Evolutionary conservation across 2,113 vertebrate genomes (phyloP).

Genomic region (Orcinus orca): DNA sequence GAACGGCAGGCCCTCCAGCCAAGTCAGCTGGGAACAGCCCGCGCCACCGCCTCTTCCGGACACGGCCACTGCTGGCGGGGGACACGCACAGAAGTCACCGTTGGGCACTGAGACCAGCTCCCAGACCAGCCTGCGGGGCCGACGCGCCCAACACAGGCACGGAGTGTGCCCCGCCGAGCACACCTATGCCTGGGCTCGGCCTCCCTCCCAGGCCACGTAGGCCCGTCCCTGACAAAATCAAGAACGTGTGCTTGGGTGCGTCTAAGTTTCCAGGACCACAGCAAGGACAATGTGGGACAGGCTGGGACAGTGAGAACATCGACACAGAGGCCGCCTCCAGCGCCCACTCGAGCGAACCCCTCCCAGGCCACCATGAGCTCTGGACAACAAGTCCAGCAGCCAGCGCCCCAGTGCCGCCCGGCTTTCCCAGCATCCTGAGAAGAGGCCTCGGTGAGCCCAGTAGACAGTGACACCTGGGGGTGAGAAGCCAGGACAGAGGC

Average conservation of each 20-base stretch:
- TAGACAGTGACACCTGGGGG: background rate
- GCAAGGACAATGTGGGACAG: background rate
- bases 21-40: background rate
- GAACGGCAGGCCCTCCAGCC: background rate
- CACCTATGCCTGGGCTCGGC: background rate
- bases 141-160: rapidly evolving
- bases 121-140: background rate
- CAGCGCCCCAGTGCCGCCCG: rapidly evolving
- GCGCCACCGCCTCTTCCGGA: background rate
- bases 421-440: background rate
- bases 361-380: background rate
- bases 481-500: background rate
- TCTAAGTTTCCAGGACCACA: background rate
- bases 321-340: background rate
- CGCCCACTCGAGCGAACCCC: rapidly evolving
- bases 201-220: rapidly evolving
- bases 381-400: too few relatives aligned
- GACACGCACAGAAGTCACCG: too few relatives aligned
- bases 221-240: rapidly evolving
- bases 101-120: background rate
- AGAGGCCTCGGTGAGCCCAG: background rate
- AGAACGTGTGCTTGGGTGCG: background rate
- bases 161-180: rapidly evolving
- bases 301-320: rapidly evolving
- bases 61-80: background rate